Percentiles rank a stretch among this genome's conserved stretches.
Conservation (phyloP, 2,888 invertebrate genomes). For the Hydriomena furcata region DNA sequence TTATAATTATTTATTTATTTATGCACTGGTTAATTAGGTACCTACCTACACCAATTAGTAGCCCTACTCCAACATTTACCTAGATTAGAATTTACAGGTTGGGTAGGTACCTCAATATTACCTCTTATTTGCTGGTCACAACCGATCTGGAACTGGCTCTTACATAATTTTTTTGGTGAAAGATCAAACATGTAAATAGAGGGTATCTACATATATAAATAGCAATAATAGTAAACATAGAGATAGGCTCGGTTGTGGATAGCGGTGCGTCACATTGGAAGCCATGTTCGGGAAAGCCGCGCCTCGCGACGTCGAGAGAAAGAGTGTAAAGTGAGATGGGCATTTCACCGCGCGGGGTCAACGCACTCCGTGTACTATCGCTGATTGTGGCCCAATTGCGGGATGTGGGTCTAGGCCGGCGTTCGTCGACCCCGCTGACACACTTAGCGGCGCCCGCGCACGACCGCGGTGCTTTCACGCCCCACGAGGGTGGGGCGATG, state of each 20-base stretch:
- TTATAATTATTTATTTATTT: no score
- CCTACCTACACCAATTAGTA: no score
- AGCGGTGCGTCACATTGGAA: slow-evolving; percentile 34
- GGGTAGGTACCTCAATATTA: no score
- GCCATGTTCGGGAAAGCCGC: slow-evolving; percentile 66
- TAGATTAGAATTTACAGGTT: no score
- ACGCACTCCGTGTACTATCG: slow-evolving; percentile 80
- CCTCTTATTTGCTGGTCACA: background rate
- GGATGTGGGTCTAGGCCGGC: slow-evolving; percentile 84
- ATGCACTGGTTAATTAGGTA: no score
- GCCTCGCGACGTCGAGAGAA: slow-evolving; percentile 69
- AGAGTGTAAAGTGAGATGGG: slow-evolving; percentile 81
- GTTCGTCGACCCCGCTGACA: slow-evolving; percentile 82
- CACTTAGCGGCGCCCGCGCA: slow-evolving; percentile 76
- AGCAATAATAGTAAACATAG: slow-evolving; percentile 6
- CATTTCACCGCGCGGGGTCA: slow-evolving; percentile 82
- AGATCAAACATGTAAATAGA: slow-evolving; percentile 1
- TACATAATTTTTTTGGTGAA: background rate
- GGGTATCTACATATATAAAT: no score
- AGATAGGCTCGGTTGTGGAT: slow-evolving; percentile 13
- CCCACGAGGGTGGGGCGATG: slow-evolving; percentile 62
- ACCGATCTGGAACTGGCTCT: background rate
- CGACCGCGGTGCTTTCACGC: slow-evolving; percentile 76
- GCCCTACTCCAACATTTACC: no score
- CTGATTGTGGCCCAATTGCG: slow-evolving; percentile 83